phyloP scores from a whole-genome alignment of 2,888 invertebrate genomes.

The Epinotia bilunana region DNA sequence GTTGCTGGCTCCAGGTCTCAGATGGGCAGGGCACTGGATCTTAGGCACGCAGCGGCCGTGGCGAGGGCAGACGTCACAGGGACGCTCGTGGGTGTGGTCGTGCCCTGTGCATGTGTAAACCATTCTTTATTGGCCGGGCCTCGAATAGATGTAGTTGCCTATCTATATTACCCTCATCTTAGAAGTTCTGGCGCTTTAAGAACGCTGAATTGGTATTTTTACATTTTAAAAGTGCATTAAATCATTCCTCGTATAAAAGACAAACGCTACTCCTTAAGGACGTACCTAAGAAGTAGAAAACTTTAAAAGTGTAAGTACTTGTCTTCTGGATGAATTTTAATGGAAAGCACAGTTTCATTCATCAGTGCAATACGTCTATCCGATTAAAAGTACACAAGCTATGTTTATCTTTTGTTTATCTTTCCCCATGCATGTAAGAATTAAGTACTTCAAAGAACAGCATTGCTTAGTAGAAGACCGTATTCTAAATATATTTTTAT shows the following conservation, averaged over 20 bases:
- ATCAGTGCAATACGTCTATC: too few species aligned
- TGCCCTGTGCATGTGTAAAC: constrained; percentile 53
- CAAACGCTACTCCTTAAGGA: not conserved
- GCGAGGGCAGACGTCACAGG: constrained; percentile 76
- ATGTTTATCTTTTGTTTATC: too few species aligned
- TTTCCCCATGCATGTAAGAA: too few species aligned
- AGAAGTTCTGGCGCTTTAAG: not conserved
- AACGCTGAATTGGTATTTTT: not conserved
- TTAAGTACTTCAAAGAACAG: too few species aligned
- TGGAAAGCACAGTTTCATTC: not conserved
- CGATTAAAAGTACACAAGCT: too few species aligned
- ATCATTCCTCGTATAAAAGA: not conserved
- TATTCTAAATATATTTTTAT: not conserved
- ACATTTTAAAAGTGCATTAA: not conserved
- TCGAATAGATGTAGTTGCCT: not conserved
- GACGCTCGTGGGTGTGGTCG: constrained; percentile 57
- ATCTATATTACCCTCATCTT: not conserved
- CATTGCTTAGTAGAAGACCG: too few species aligned
- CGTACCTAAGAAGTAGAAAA: not conserved
- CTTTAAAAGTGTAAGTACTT: too few species aligned
- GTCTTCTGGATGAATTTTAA: too few species aligned
- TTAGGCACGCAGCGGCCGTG: constrained; percentile 84
- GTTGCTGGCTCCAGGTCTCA: constrained; percentile 69
- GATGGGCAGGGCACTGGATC: constrained; percentile 87
- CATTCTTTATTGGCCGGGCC: not conserved